Percentiles rank a stretch among this genome's conserved stretches.
These are phyloP conservation scores for Synanthedon andrenaeformis DNA, from an alignment of 2,888 invertebrate genomes.

Conservation along the genomic window DNA sequence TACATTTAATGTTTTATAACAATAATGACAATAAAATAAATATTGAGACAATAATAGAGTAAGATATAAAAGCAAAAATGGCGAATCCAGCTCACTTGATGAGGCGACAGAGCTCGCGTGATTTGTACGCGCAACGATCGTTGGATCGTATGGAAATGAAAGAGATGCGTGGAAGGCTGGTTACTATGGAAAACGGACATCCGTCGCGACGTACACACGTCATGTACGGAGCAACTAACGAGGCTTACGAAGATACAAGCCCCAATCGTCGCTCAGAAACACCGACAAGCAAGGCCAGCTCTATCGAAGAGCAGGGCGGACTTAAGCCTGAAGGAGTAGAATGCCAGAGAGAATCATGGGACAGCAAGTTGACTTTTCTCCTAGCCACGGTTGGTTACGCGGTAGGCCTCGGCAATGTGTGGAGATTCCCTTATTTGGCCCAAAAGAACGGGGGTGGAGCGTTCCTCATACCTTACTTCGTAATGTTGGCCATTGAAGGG, in stretches of 20 bases:
- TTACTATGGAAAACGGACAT: constrained; percentile 77
- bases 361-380: constrained; percentile 91
- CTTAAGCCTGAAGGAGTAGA: constrained; percentile 79
- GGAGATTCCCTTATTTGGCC: constrained; percentile 95
- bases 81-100: constrained; percentile 92
- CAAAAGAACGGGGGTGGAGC: constrained; percentile 97
- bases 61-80: constrained; percentile 63
- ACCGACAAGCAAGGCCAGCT: constrained; percentile 73
- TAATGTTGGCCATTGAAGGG: constrained; percentile 94
- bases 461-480: constrained; percentile 96
- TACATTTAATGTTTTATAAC: constrained; percentile 17
- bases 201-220: constrained; percentile 56
- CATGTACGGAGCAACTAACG: constrained; percentile 89
- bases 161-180: constrained; percentile 84
- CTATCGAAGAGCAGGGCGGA: constrained; percentile 73
- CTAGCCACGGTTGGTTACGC: constrained; percentile 95
- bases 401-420: constrained; percentile 94
- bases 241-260: constrained; percentile 76
- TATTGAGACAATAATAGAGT: constrained; percentile 12
- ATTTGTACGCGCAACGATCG: constrained; percentile 83
- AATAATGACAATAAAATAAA: constrained; percentile 16
- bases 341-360: constrained; percentile 90
- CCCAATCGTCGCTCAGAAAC: constrained; percentile 52
- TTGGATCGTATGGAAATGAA: constrained; percentile 88
- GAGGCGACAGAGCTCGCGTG: constrained; percentile 88